These are phyloP conservation scores for Gnathonemus echidnorhynchus DNA, from an alignment of 2,113 vertebrate genomes.

Conservation along the genomic window DNA sequence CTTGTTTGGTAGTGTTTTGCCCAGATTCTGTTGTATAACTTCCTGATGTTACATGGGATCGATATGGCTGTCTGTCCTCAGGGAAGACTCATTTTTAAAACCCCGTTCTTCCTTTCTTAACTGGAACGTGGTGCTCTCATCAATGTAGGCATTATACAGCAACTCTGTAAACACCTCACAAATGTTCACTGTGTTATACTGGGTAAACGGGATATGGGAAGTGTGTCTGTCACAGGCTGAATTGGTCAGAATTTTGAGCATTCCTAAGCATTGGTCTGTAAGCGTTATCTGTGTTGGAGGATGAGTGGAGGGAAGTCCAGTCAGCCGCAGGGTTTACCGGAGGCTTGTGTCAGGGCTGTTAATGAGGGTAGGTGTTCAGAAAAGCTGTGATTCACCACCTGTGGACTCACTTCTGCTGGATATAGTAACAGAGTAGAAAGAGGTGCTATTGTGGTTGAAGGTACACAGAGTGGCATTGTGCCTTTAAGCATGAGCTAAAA, in stretches of 20 bases:
- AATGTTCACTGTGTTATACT: neutral
- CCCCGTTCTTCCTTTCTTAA: neutral
- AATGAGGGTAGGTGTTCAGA: neutral
- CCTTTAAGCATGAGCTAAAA: neutral
- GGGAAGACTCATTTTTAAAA: neutral
- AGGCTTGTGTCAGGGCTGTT: neutral
- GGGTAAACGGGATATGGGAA: neutral
- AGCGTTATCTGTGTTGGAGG: neutral
- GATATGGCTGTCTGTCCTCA: neutral
- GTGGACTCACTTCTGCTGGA: neutral
- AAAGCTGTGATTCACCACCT: neutral
- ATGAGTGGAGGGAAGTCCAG: neutral
- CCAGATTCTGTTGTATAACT: neutral
- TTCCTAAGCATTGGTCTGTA: neutral
- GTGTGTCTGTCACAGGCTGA: neutral
- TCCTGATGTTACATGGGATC: neutral
- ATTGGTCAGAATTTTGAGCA: neutral
- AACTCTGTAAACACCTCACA: neutral
- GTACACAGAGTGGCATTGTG: neutral
- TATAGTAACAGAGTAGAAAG: neutral
- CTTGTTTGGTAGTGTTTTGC: neutral
- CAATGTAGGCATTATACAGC: neutral
- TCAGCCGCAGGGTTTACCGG: neutral
- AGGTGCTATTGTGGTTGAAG: neutral
- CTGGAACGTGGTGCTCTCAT: neutral